Percentiles rank a stretch among this genome's conserved stretches.
These are phyloP conservation scores for Campoletis raptor DNA, from an alignment of 2,888 invertebrate genomes.

Conservation along the genomic window DNA sequence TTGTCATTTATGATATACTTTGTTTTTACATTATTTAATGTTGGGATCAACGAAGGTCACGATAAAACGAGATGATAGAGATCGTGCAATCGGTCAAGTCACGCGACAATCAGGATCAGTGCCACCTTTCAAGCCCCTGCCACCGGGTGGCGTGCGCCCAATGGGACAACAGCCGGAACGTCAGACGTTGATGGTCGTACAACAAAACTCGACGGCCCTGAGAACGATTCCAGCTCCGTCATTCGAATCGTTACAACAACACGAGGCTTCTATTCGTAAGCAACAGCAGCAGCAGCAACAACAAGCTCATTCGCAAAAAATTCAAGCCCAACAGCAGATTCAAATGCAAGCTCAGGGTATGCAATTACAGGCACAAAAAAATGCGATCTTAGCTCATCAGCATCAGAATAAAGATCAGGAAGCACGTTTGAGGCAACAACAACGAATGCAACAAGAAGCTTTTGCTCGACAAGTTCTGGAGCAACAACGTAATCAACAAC, in stretches of 20 bases:
- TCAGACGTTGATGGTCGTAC: conserved; percentile 80
- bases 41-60: conserved; percentile 33
- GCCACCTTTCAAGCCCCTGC: conserved; percentile 93
- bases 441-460: conserved; percentile 79
- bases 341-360: conserved; percentile 79
- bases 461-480: conserved; percentile 80
- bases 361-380: conserved; percentile 72
- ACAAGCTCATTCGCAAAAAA: conserved; percentile 77
- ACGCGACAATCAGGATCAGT: conserved; percentile 82
- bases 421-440: conserved; percentile 77
- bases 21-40: background rate
- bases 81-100: conserved; percentile 56
- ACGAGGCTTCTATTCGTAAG: conserved; percentile 72
- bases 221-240: conserved; percentile 76
- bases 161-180: conserved; percentile 90
- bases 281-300: conserved; percentile 76
- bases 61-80: conserved; percentile 57
- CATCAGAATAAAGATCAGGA: conserved; percentile 65
- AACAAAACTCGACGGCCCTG: conserved; percentile 80
- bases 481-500: conserved; percentile 81
- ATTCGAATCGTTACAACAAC: conserved; percentile 75
- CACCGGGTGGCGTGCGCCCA: conserved; percentile 85
- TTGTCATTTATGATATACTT: background rate
- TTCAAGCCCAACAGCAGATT: conserved; percentile 77
- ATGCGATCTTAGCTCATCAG: conserved; percentile 19